Evolutionary conservation across 2,797 vertebrate genomes (phyloP), one percentile per base, ranked within the genome.

Genomic region (Bryconaethiops microstoma): DNA sequence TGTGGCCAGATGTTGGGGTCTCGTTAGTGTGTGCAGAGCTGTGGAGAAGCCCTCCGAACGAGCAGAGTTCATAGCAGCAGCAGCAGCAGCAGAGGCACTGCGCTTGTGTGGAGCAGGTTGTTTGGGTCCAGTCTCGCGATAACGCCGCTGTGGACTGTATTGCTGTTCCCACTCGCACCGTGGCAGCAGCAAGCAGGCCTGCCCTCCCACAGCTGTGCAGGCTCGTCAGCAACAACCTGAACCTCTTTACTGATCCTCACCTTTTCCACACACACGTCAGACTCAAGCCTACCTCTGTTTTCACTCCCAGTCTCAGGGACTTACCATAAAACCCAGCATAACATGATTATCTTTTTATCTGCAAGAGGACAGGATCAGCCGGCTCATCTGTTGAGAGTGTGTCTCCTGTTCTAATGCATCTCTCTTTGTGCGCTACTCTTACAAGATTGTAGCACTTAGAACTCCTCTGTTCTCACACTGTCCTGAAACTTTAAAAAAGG

Each of bases 71-170:
- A 87, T 93, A 91, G 91, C 92, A 62, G 76, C 21, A 40, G 65
- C 35, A 25, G 63, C 63, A 90, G 92, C 93, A 90, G 92, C 94
- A 91, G 35, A 40, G 6, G 54, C 12, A 21, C 83, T 52, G 65
- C 63, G 64, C 92, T 92, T 93, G 90, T 86, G 94, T 92, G 92
- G 92, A 92, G 95, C 95, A 96, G 95, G 96, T 96, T 96, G 95
- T 93, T 94, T 89, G 91, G 93, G 91, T 87, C 92, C 94, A 95
- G 91, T 96, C 96, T 96, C 96, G 96, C 96, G 96, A 97, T 95
- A 96, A 72, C 89, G 74, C 65, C 50, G n/a, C 91, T 90, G 92
- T 91, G 52, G 91, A 92, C 88, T 94, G 93, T 91, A 90, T 91
- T 93, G 90, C 93, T 92, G 89, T 85, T 89, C 77, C 91, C 89